Conservation (phyloP, 2,888 invertebrate genomes). For the Leptothorax acervorum region DNA sequence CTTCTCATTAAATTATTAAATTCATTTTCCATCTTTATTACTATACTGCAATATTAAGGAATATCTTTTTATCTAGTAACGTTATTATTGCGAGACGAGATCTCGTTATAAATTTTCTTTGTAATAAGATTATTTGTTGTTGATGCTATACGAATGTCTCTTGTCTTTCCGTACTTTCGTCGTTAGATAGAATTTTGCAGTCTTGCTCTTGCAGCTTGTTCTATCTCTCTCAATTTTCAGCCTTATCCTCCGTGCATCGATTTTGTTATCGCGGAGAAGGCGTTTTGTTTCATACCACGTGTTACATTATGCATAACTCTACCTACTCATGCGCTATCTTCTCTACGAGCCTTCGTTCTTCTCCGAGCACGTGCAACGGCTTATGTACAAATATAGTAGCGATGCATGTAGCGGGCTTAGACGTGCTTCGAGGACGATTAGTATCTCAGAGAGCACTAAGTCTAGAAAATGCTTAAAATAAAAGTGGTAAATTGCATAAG, state of each 20-base stretch:
- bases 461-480: not conserved
- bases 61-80: not conserved
- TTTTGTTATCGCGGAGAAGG: conserved; percentile 38
- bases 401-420: conserved; percentile 8
- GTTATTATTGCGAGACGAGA: not conserved
- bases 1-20: not conserved
- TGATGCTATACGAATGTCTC: not conserved
- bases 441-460: conserved; percentile 7
- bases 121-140: conserved; percentile 8
- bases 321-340: conserved; percentile 24
- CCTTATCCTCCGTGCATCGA: conserved; percentile 9
- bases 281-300: conserved; percentile 40
- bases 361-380: conserved; percentile 35
- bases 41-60: not conserved
- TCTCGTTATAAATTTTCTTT: not conserved
- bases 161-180: not conserved
- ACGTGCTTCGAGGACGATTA: conserved; percentile 8
- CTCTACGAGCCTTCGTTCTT: conserved; percentile 14
- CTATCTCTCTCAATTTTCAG: not conserved
- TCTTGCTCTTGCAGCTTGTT: not conserved
- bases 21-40: not conserved
- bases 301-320: conserved; percentile 48
- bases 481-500: not conserved
- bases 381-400: conserved; percentile 45
- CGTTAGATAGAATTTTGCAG: not conserved